Evolutionary conservation across 2,888 invertebrate genomes (phyloP).

Genomic region (Acleris cristana): DNA sequence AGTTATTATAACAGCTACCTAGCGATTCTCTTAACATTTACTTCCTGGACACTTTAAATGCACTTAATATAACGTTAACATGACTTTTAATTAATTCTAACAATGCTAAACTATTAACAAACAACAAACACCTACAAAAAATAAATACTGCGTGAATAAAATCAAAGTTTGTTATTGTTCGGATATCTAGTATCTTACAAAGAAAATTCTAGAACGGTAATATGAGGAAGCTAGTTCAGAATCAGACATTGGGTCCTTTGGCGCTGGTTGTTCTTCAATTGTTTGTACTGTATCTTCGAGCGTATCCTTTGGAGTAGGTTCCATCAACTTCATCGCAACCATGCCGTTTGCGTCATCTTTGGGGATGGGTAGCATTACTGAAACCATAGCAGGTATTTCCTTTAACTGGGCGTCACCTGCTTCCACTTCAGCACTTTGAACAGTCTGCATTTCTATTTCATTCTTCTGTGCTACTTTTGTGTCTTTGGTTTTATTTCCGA

Average conservation of each 20-base stretch:
- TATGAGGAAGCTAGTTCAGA: conserved; percentile 75
- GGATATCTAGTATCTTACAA: conserved; percentile 55
- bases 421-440: conserved; percentile 45
- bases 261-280: conserved; percentile 43
- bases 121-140: conserved; percentile 23
- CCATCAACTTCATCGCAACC: conserved; percentile 13
- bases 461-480: conserved; percentile 41
- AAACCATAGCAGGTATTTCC: conserved; percentile 51
- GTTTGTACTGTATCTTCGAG: conserved; percentile 24
- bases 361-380: conserved; percentile 45
- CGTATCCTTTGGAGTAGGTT: conserved; percentile 29
- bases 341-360: conserved; percentile 40
- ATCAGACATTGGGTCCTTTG: conserved; percentile 53
- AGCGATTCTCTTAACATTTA: conserved; percentile 28
- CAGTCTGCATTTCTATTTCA: conserved; percentile 42
- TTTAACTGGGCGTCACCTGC: conserved; percentile 44
- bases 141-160: conserved; percentile 22
- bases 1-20: conserved; percentile 17
- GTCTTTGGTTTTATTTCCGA: conserved; percentile 46
- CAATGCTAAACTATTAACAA: conserved; percentile 37
- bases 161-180: conserved; percentile 25
- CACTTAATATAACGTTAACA: conserved; percentile 15
- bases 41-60: conserved; percentile 18
- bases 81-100: conserved; percentile 19
- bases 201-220: conserved; percentile 69